These are phyloP conservation scores for Philotrypesis tridentata DNA, from an alignment of 1,140 invertebrate genomes.

Conservation along the genomic window DNA sequence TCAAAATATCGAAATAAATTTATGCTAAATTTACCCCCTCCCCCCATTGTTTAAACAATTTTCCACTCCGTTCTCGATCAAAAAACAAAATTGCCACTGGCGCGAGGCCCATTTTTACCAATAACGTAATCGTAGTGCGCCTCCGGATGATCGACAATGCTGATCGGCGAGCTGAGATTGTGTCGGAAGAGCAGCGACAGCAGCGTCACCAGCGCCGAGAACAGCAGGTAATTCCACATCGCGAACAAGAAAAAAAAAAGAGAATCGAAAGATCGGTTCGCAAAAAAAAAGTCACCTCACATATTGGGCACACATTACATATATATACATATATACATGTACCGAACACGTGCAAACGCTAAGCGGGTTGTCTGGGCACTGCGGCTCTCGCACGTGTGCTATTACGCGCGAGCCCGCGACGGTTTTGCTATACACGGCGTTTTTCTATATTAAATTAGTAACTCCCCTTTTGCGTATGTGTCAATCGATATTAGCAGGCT, in stretches of 20 bases:
- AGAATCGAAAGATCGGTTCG: not conserved
- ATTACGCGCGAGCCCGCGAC: not conserved
- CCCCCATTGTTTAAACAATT: too few species aligned
- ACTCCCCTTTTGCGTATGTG: conserved; percentile 38
- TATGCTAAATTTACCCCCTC: too few species aligned
- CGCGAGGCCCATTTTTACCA: conserved; percentile 50
- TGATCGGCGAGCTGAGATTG: conserved; percentile 60
- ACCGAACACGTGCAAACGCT: not conserved
- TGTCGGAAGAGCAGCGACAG: conserved; percentile 64
- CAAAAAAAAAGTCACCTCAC: too few species aligned
- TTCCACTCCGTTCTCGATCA: too few species aligned
- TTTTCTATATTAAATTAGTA: conserved; percentile 71
- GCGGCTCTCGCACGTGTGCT: not conserved
- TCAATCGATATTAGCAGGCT: conserved; percentile 57
- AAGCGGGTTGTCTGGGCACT: not conserved
- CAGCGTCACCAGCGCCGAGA: conserved; percentile 59
- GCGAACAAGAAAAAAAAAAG: too few species aligned
- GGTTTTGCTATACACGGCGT: too few species aligned
- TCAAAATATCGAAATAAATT: too few species aligned
- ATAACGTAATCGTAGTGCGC: conserved; percentile 67
- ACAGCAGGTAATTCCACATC: conserved; percentile 67
- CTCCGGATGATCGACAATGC: conserved; percentile 62
- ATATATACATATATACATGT: too few species aligned
- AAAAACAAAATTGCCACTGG: too few species aligned
- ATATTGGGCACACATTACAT: too few species aligned